Base-by-base conservation (phyloP, 1,140 invertebrate genomes). In the Solenopsis invicta region DNA sequence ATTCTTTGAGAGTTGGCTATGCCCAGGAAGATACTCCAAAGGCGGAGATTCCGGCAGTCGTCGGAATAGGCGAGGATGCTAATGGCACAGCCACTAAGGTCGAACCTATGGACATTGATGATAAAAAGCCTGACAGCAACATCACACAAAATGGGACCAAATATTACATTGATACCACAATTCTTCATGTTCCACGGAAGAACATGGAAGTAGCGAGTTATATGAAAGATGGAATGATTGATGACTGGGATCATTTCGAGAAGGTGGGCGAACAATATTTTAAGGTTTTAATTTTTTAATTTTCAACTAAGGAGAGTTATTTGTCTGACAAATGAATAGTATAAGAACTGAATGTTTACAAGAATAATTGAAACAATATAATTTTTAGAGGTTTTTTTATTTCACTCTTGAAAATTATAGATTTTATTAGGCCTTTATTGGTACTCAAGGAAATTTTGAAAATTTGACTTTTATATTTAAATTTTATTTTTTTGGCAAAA, bases 221-320 rank as follows among this genome's bases (percentile, higher is more conserved):
- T 93, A 96, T 98, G 94, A 98, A 98, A 95, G 98, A 98, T 93
- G 98, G 98, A 54, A 98, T 98, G 97, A 97, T 99, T 89, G 98
- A 99, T 89, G 98, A 99, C 94, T 99, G 98, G 98, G 98, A 98
- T 94, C 95, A 98, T 89, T 99, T 99, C 96, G 98, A 99, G 95
- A 97, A 98, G 94, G 96, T 96, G 86, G 78, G 48, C 18, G 21
- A 50, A 10, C 62, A 18, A 24, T 16, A 50, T 37, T 34, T 52
- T 4, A 56, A 29, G 29, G 29, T 2, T 29, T 29, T 16, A n/a
- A 50, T 18, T 34, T 62, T 56, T 56, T 10, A n/a, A 56, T 3
- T 56, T 10, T 2, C 5, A 41, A 41, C 0, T 5, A 41, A 41
- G 8, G 8, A 0, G 8, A 41, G 41, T 41, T 4, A 41, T 41